phyloP scores from a whole-genome alignment of 2,888 invertebrate genomes.

The Alloscopus bannaensis region DNA sequence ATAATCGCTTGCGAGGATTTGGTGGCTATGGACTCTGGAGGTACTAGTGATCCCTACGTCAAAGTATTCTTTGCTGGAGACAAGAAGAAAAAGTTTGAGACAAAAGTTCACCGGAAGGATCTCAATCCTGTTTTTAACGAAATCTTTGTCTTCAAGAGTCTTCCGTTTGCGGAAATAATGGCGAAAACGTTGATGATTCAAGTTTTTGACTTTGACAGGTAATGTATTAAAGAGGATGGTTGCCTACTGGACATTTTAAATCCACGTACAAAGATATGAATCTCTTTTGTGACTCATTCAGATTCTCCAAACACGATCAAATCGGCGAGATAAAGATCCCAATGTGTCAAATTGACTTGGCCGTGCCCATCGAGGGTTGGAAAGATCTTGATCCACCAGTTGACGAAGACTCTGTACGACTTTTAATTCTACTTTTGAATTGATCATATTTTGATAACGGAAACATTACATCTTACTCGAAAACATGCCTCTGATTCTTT shows the following conservation, averaged over 20 bases:
- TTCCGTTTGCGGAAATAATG: conserved; percentile 72
- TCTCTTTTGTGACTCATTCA: conserved; percentile 29
- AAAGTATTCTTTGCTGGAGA: conserved; percentile 71
- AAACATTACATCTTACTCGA: background rate
- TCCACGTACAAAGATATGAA: background rate
- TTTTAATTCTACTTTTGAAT: too few relatives aligned
- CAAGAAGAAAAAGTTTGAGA: conserved; percentile 73
- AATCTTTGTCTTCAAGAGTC: conserved; percentile 72
- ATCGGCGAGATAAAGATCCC: conserved; percentile 72
- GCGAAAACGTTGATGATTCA: conserved; percentile 71
- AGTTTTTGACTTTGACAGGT: conserved; percentile 73
- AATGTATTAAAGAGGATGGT: background rate
- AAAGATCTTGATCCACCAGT: conserved; percentile 72
- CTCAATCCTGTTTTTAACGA: conserved; percentile 71
- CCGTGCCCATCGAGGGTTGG: conserved; percentile 71
- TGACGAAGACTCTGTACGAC: conserved; percentile 70
- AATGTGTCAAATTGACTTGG: conserved; percentile 72
- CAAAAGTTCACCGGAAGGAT: conserved; percentile 72
- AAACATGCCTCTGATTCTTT: background rate
- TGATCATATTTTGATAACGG: background rate
- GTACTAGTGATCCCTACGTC: conserved; percentile 71
- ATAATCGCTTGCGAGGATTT: conserved; percentile 71
- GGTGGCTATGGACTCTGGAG: conserved; percentile 72
- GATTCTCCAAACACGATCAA: conserved; percentile 73
- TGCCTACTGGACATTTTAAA: background rate